A percentile compares a stretch with the other conserved stretches of the same genome.
These are phyloP conservation scores for Propithecus deckenii DNA, from an alignment of 2,797 vertebrate species.

Conservation along the genomic window DNA sequence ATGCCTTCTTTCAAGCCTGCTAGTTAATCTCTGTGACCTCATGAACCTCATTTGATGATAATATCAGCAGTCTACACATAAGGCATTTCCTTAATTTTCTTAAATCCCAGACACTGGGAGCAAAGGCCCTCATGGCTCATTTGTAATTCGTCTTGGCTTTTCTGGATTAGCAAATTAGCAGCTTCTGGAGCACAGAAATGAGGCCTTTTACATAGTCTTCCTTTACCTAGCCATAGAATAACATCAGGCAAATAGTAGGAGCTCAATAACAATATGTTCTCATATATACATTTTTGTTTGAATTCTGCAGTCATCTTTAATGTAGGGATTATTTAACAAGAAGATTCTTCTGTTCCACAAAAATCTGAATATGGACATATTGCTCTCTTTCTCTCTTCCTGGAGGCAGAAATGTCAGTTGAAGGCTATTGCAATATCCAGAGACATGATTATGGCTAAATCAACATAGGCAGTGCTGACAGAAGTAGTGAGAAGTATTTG, in stretches of 20 bases:
- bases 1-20: not conserved
- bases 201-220: not conserved
- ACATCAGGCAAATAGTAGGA: not conserved
- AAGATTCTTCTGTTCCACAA: not conserved
- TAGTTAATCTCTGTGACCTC: not conserved
- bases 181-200: not conserved
- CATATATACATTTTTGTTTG: not conserved
- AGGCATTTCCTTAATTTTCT: not conserved
- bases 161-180: not conserved
- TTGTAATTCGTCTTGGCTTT: not conserved
- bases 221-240: not conserved
- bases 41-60: not conserved
- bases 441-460: not conserved
- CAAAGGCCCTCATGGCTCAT: not conserved
- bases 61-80: not conserved
- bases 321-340: not conserved
- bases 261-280: not conserved
- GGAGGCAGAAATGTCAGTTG: not conserved
- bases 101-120: not conserved
- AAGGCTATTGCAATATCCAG: not conserved
- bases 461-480: not conserved
- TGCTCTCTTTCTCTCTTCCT: not conserved
- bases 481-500: not conserved
- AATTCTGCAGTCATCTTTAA: not conserved
- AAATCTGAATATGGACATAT: not conserved